Conservation (phyloP, 1,140 invertebrate species). For the Steinernema khuongi region DNA sequence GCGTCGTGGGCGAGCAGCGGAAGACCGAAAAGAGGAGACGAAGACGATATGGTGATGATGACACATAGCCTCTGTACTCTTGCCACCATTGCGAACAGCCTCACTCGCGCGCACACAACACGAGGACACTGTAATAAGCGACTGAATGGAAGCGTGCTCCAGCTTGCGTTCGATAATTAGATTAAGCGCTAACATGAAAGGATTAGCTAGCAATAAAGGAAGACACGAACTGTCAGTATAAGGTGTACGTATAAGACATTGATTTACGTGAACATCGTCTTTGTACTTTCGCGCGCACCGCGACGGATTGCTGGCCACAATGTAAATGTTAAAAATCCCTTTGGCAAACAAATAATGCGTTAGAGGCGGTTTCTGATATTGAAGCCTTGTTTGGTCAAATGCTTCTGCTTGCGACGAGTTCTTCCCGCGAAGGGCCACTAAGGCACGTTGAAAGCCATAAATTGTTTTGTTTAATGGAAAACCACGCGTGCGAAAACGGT, state of each 20-base stretch:
- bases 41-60: constrained; percentile 1
- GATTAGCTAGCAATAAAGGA: not conserved
- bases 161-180: too few species aligned
- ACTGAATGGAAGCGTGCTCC: too few species aligned
- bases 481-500: too few species aligned
- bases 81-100: not conserved
- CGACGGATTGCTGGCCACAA: not conserved
- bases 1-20: not conserved
- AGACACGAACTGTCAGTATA: not conserved
- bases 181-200: not conserved
- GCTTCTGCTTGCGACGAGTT: too few species aligned
- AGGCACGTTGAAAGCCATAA: too few species aligned
- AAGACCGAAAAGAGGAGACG: not conserved
- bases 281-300: not conserved
- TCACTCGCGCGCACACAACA: too few species aligned
- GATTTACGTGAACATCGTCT: not conserved
- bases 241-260: not conserved
- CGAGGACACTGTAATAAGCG: too few species aligned
- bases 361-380: not conserved
- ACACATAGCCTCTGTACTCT: not conserved
- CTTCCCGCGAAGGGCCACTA: too few species aligned
- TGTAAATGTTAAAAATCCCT: constrained; percentile 10
- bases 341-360: not conserved
- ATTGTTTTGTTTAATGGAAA: too few species aligned
- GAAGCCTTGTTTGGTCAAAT: not conserved